A percentile compares a stretch with the other conserved stretches of the same genome.
Conservation (phyloP, 1,140 invertebrate genomes). For the Drosophila auraria region DNA sequence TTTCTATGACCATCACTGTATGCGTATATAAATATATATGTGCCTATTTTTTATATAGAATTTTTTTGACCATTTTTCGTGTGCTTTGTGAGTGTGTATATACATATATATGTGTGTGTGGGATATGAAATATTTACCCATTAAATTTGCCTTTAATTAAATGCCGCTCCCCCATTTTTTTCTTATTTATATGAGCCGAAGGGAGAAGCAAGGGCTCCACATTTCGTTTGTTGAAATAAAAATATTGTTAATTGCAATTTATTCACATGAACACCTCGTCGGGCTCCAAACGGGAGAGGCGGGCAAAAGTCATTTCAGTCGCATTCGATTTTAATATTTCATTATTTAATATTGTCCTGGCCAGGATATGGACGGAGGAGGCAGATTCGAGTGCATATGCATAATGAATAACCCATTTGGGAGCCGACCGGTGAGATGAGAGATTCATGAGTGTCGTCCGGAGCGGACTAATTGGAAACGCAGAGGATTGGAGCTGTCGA, state of each 20-base stretch:
- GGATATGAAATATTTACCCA: conserved; percentile 80
- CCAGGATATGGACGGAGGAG: neutral
- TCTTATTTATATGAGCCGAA: conserved; percentile 20
- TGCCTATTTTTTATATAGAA: conserved; percentile 20
- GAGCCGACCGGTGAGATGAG: conserved; percentile 1
- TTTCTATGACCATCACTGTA: conserved; percentile 4
- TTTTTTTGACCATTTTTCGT: conserved; percentile 30
- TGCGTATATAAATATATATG: conserved; percentile 13
- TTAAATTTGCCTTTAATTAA: conserved; percentile 84
- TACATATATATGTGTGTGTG: conserved; percentile 13
- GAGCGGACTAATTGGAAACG: conserved; percentile 13
- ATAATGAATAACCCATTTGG: conserved; percentile 74
- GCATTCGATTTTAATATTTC: conserved; percentile 82
- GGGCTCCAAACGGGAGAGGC: conserved; percentile 3
- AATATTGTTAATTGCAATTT: conserved; percentile 85
- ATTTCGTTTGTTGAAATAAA: conserved; percentile 83
- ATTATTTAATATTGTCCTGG: conserved; percentile 70
- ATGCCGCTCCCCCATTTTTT: conserved; percentile 50
- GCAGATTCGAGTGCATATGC: conserved; percentile 52
- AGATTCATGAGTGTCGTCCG: conserved; percentile 34
- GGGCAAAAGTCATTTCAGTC: conserved; percentile 33
- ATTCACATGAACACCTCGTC: conserved; percentile 82
- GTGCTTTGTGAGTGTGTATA: conserved; percentile 16
- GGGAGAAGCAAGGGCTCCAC: conserved; percentile 9
- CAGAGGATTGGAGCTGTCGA: conserved; percentile 9